Evolutionary conservation across 2,113 vertebrate genomes (phyloP).

Genomic region (Corythaeola cristata): DNA sequence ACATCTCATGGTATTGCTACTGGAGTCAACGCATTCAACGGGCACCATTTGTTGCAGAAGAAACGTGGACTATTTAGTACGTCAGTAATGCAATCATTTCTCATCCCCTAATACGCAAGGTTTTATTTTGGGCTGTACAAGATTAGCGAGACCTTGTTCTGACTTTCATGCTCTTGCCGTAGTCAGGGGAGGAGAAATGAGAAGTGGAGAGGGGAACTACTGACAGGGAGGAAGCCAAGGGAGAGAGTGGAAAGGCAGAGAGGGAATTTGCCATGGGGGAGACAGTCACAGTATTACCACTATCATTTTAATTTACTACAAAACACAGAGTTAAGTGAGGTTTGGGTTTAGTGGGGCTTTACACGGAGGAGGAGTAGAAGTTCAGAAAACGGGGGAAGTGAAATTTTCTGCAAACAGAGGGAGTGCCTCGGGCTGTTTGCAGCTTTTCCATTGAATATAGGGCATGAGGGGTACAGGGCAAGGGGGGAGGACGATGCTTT

Average conservation of each 20-base stretch:
- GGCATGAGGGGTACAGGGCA: slow-evolving; percentile 52
- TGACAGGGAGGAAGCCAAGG: background rate
- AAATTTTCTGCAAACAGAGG: background rate
- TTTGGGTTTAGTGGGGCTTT: slow-evolving; percentile 39
- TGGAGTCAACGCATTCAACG: background rate
- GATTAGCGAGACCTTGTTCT: background rate
- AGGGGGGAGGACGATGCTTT: slow-evolving; percentile 33
- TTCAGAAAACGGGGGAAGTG: background rate
- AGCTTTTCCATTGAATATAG: slow-evolving; percentile 17
- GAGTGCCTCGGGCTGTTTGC: background rate
- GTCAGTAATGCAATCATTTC: slow-evolving; percentile 51
- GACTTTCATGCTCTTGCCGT: slow-evolving; percentile 23
- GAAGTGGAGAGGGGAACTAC: background rate
- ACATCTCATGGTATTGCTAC: background rate
- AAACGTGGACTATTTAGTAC: slow-evolving; percentile 10
- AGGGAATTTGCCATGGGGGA: background rate
- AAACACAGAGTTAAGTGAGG: slow-evolving; percentile 46
- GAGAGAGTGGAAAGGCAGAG: background rate
- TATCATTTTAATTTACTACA: background rate
- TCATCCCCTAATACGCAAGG: slow-evolving; percentile 3
- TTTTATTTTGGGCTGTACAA: slow-evolving; percentile 40
- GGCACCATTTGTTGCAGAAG: background rate
- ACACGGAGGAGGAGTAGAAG: background rate
- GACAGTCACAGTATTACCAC: background rate
- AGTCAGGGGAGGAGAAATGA: slow-evolving; percentile 18